These are phyloP conservation scores for Spheniscus humboldti DNA, from an alignment of 2,797 vertebrate genomes.

Conservation along the genomic window DNA sequence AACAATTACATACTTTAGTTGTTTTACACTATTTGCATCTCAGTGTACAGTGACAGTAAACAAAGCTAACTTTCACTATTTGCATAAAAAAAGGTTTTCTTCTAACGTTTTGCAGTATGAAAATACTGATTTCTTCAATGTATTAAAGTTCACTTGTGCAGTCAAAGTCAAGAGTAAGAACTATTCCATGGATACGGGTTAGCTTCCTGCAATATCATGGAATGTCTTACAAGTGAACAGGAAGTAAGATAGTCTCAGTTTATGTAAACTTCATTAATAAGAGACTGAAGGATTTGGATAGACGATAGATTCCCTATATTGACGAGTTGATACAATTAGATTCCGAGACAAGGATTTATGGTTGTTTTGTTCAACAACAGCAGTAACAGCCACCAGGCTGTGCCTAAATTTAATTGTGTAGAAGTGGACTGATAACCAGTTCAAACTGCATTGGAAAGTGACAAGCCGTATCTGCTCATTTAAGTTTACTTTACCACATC, in stretches of 20 bases:
- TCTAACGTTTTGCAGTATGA: not conserved
- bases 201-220: not conserved
- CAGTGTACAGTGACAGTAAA: not conserved
- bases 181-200: rapidly evolving
- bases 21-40: not conserved
- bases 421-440: not conserved
- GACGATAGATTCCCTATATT: rapidly evolving
- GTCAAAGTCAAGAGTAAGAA: not conserved
- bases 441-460: not conserved
- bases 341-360: not conserved
- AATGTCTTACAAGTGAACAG: not conserved
- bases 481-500: not conserved
- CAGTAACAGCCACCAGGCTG: not conserved
- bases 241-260: not conserved
- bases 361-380: not conserved
- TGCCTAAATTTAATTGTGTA: not conserved
- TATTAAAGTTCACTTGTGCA: too few species aligned
- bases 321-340: not conserved
- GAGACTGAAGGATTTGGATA: not conserved
- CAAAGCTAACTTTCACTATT: not conserved
- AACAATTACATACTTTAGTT: not conserved
- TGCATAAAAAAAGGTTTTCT: not conserved
- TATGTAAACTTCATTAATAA: rapidly evolving
- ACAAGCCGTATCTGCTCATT: not conserved
- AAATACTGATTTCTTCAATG: not conserved